Percentiles rank a stretch among this genome's conserved stretches.
These are phyloP conservation scores for Habroteleia sp. DNA, from an alignment of 2,888 invertebrate genomes.

Conservation along the genomic window DNA sequence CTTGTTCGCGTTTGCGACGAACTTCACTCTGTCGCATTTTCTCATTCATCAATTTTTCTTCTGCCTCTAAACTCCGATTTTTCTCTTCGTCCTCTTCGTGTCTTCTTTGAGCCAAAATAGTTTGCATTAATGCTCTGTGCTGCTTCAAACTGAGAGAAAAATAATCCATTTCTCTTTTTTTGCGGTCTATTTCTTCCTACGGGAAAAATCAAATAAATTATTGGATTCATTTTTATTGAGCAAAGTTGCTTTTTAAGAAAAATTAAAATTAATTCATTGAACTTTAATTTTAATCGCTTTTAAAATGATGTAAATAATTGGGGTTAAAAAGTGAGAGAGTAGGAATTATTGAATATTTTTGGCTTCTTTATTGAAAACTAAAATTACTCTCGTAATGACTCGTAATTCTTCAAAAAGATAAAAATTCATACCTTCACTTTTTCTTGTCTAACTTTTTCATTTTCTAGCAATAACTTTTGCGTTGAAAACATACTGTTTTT, in stretches of 20 bases:
- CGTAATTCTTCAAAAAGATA: conserved; percentile 4
- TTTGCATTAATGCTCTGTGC: conserved; percentile 72
- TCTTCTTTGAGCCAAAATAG: conserved; percentile 69
- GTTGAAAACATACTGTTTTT: conserved; percentile 71
- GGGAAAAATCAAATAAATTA: conserved; percentile 10
- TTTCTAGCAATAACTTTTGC: conserved; percentile 76
- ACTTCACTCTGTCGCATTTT: conserved; percentile 80
- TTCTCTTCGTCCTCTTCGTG: conserved; percentile 77
- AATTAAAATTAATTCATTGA: too few species aligned
- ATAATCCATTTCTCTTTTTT: conserved; percentile 76
- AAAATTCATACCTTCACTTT: conserved; percentile 71
- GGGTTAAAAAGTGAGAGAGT: too few species aligned
- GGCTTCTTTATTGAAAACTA: too few species aligned
- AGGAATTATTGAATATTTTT: too few species aligned
- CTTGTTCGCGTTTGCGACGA: conserved; percentile 79
- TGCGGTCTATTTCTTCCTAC: conserved; percentile 76
- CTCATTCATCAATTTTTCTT: conserved; percentile 78
- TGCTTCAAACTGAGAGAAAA: conserved; percentile 75
- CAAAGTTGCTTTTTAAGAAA: too few species aligned
- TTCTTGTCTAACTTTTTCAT: conserved; percentile 74
- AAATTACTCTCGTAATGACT: too few species aligned
- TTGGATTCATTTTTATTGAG: not conserved
- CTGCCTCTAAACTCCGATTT: conserved; percentile 83
- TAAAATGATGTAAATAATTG: conserved; percentile 1
- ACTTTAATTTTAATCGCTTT: too few species aligned